Evolutionary conservation across 2,888 invertebrate genomes (phyloP).

Genomic region (Aspidiotus destructor): DNA sequence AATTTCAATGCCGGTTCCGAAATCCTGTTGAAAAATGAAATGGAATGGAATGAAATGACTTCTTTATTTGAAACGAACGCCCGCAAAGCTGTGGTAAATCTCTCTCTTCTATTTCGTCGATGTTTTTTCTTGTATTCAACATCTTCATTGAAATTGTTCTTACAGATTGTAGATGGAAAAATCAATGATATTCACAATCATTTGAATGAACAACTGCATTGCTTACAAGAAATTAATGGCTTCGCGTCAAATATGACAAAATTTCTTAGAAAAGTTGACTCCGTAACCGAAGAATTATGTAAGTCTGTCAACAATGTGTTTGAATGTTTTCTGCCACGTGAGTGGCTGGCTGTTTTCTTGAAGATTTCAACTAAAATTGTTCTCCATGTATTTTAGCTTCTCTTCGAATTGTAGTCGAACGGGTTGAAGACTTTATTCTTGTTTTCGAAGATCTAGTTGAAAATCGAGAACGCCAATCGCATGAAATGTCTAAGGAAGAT

Average conservation of each 20-base stretch:
- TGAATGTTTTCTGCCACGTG: not conserved
- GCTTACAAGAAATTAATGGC: constrained; percentile 18
- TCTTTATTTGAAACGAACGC: constrained; percentile 57
- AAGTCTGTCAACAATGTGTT: no score
- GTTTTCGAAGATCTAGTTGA: constrained; percentile 57
- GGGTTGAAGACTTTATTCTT: constrained; percentile 16
- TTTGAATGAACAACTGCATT: constrained; percentile 41
- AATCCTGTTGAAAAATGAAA: constrained; percentile 59
- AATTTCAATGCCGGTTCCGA: constrained; percentile 58
- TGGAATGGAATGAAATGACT: constrained; percentile 61
- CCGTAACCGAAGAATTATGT: constrained; percentile 20
- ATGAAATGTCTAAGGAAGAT: constrained; percentile 60
- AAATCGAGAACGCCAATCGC: constrained; percentile 57
- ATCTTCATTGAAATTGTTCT: not conserved
- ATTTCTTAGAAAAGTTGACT: constrained; percentile 16
- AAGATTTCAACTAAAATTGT: not conserved
- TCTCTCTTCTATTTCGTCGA: not conserved
- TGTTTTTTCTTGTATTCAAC: not conserved
- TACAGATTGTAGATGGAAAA: constrained; percentile 42
- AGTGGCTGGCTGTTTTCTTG: no score
- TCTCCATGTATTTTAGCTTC: constrained; percentile 10
- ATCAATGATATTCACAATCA: constrained; percentile 44
- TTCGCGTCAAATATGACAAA: constrained; percentile 19
- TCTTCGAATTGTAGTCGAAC: constrained; percentile 7
- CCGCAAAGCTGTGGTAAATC: constrained; percentile 45